A percentile compares a stretch with the other conserved stretches of the same genome.
These are phyloP conservation scores for Fistularia tabacaria DNA, from an alignment of 2,797 vertebrate genomes.

Conservation along the genomic window DNA sequence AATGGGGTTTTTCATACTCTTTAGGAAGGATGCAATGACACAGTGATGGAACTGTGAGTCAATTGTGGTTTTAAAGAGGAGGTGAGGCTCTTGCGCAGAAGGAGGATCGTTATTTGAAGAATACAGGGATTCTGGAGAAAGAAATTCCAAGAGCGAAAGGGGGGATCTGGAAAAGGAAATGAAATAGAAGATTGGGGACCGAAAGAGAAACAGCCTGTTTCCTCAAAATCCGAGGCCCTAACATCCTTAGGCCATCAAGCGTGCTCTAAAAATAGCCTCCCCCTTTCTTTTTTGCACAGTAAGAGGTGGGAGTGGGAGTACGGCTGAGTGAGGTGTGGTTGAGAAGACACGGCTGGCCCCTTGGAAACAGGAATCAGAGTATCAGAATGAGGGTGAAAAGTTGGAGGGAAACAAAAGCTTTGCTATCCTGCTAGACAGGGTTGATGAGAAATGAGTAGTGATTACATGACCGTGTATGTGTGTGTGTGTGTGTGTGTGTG, in stretches of 20 bases:
- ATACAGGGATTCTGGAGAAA: constrained; percentile 15
- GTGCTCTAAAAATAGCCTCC: constrained; percentile 74
- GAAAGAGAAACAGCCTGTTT: constrained; percentile 67
- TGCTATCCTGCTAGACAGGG: constrained; percentile 24
- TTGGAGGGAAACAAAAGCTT: constrained; percentile 42
- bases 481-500: constrained; percentile 24
- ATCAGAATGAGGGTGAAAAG: constrained; percentile 18
- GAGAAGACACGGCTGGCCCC: constrained; percentile 34
- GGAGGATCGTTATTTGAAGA: no score
- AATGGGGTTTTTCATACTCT: no score
- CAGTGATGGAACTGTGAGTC: no score
- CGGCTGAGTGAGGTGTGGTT: constrained; percentile 33
- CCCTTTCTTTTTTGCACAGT: constrained; percentile 44
- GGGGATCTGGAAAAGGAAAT: constrained; percentile 61
- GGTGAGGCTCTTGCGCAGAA: no score
- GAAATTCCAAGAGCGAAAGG: constrained; percentile 33
- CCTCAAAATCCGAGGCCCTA: constrained; percentile 67
- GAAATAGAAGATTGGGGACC: constrained; percentile 49
- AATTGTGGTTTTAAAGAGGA: no score
- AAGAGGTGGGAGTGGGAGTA: constrained; percentile 40
- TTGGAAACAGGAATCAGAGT: constrained; percentile 13
- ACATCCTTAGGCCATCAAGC: constrained; percentile 74
- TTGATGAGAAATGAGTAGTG: constrained; percentile 28
- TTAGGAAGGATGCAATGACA: no score
- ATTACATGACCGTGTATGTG: constrained; percentile 4